These are phyloP conservation scores for Perca fluviatilis DNA, from an alignment of 2,113 vertebrate genomes.

Conservation along the genomic window DNA sequence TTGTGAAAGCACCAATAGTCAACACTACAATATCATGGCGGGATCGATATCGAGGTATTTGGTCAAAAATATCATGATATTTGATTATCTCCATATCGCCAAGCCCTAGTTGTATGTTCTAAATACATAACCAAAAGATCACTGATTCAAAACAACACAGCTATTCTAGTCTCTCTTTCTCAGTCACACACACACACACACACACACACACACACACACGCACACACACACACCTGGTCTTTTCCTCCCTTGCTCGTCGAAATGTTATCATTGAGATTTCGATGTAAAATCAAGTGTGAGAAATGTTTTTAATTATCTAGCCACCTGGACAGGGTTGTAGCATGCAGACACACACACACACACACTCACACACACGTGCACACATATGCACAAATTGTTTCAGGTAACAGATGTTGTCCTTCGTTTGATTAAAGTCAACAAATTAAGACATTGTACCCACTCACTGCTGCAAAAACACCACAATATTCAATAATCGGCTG, in stretches of 20 bases:
- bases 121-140: constrained; percentile 22
- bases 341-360: constrained; percentile 2
- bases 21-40: too few relatives aligned
- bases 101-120: neutral
- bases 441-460: constrained; percentile 55
- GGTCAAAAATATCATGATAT: too few relatives aligned
- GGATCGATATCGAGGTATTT: too few relatives aligned
- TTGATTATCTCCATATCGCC: too few relatives aligned
- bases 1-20: too few relatives aligned
- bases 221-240: constrained; percentile 29
- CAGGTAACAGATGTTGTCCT: constrained; percentile 66
- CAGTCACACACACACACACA: neutral
- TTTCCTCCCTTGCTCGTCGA: constrained; percentile 37
- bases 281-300: constrained; percentile 73
- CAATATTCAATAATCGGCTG: constrained; percentile 36
- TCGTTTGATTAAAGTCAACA: constrained; percentile 69
- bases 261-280: constrained; percentile 67
- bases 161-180: neutral
- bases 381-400: constrained; percentile 23
- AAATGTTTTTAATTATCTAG: constrained; percentile 77
- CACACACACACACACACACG: constrained; percentile 22
- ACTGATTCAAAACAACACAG: neutral
- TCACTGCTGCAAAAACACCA: constrained; percentile 49
- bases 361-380: neutral
- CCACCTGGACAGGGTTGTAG: constrained; percentile 68